Evolutionary conservation across 2,113 vertebrate species (phyloP).

Genomic region (Casuarius casuarius): DNA sequence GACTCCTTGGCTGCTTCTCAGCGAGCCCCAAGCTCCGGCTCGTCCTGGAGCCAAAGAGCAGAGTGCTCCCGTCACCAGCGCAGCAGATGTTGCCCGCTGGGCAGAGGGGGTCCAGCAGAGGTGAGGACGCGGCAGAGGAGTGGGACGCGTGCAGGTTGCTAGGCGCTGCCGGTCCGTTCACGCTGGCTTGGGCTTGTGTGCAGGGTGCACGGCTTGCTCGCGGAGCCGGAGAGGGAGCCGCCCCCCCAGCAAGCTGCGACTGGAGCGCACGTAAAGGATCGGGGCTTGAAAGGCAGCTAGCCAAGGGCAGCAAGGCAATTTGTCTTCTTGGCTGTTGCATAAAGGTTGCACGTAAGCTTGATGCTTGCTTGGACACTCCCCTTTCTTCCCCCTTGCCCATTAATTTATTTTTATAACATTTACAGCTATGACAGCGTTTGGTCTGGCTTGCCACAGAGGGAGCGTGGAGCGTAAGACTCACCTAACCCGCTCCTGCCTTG

Average conservation of each 20-base stretch:
- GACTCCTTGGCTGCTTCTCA: neutral
- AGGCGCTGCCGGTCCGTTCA: neutral
- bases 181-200: neutral
- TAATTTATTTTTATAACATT: neutral
- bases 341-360: neutral
- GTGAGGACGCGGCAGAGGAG: neutral
- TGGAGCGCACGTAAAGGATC: neutral
- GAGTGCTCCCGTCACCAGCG: neutral
- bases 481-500: neutral
- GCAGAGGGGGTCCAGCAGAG: neutral
- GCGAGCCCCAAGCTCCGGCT: neutral
- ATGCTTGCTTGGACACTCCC: neutral
- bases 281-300: neutral
- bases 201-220: neutral
- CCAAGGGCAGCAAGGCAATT: neutral
- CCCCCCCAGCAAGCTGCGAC: neutral
- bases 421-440: neutral
- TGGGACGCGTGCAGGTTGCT: neutral
- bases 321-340: neutral
- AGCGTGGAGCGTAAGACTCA: rapidly evolving
- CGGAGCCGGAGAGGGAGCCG: neutral
- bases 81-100: neutral
- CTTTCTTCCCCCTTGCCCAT: rapidly evolving
- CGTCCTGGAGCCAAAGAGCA: neutral
- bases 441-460: rapidly evolving